Conservation (phyloP, 1,140 invertebrate species). For the Drosophila murphyi region DNA sequence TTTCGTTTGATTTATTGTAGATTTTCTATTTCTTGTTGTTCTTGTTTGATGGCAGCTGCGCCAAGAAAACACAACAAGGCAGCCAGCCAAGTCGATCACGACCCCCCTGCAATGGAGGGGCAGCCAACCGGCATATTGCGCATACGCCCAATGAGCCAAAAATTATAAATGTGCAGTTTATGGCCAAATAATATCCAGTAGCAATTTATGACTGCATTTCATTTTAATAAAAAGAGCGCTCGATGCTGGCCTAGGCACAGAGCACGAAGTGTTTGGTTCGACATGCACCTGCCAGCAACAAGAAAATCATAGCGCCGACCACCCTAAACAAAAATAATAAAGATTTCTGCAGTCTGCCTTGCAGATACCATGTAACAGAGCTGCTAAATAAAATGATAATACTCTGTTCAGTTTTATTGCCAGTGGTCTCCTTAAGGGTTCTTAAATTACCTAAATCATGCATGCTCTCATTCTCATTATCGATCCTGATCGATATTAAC, state of each 20-base stretch:
- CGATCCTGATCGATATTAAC: no score
- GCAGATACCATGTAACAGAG: no score
- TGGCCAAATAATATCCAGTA: constrained; percentile 58
- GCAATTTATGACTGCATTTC: constrained; percentile 52
- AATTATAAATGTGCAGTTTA: constrained; percentile 49
- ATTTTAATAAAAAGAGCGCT: constrained; percentile 34
- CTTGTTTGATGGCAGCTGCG: constrained; percentile 57
- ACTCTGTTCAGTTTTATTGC: no score
- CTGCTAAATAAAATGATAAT: no score
- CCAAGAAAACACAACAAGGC: constrained; percentile 51
- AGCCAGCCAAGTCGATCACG: constrained; percentile 46
- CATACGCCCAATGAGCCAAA: constrained; percentile 57
- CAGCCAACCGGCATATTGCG: constrained; percentile 36
- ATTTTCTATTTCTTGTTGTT: constrained; percentile 31
- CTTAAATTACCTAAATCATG: no score
- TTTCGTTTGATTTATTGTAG: constrained; percentile 73
- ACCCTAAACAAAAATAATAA: background rate
- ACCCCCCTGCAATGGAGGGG: constrained; percentile 19
- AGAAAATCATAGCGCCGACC: background rate
- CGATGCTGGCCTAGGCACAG: background rate
- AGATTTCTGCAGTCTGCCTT: background rate
- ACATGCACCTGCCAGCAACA: constrained; percentile 35
- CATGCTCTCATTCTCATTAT: no score
- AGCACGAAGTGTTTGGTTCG: constrained; percentile 3
- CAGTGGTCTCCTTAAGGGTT: no score